Conservation (phyloP, 1,140 invertebrate genomes). For the Zelostemma sp. region DNA sequence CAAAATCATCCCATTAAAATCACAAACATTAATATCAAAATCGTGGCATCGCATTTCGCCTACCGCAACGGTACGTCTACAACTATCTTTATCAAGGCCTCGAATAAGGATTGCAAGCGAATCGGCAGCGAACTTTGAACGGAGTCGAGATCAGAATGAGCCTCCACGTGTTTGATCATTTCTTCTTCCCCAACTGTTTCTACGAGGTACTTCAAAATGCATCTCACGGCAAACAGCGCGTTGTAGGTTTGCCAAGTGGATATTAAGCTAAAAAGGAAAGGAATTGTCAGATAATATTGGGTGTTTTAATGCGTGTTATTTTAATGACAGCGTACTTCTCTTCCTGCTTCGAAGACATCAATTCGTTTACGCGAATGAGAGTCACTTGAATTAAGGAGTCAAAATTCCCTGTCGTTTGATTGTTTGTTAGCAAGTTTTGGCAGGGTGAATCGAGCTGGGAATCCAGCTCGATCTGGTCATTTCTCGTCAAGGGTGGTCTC, state of each 20-base stretch:
- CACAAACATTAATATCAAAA: too few species aligned
- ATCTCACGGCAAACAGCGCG: constrained; percentile 91
- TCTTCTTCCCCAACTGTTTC: constrained; percentile 83
- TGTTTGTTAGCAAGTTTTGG: constrained; percentile 82
- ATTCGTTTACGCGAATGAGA: constrained; percentile 80
- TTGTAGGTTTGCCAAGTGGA: constrained; percentile 97
- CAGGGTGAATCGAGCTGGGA: constrained; percentile 81
- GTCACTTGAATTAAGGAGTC: constrained; percentile 88
- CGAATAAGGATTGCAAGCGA: constrained; percentile 75
- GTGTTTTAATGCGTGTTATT: too few species aligned
- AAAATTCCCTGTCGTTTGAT: constrained; percentile 88
- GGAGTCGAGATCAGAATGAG: constrained; percentile 57
- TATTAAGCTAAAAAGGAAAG: constrained; percentile 79
- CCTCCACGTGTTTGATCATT: constrained; percentile 80
- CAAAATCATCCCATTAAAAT: constrained; percentile 25
- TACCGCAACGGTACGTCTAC: constrained; percentile 82
- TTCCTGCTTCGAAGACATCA: constrained; percentile 85
- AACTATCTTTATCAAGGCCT: constrained; percentile 80
- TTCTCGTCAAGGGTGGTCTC: constrained; percentile 80
- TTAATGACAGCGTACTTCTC: constrained; percentile 83
- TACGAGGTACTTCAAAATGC: constrained; percentile 90
- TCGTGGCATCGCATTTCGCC: too few species aligned
- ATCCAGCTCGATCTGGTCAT: constrained; percentile 77
- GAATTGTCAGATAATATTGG: neutral
- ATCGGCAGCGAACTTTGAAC: constrained; percentile 37